These are phyloP conservation scores for Timandra comae DNA, from an alignment of 2,888 invertebrate genomes.

Conservation along the genomic window DNA sequence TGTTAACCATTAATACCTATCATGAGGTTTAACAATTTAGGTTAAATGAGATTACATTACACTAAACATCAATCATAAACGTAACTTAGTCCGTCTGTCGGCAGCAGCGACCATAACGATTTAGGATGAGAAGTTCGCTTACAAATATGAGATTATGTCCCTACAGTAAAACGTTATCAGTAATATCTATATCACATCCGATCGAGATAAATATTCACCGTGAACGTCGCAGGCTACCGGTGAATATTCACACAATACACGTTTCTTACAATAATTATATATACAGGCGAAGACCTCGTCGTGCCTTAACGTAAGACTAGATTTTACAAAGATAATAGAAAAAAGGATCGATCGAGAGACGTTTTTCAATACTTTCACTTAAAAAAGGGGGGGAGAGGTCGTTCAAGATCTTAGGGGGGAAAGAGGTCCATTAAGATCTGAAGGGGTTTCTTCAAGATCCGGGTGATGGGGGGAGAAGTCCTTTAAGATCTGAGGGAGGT, in stretches of 20 bases:
- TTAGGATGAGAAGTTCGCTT: conserved; percentile 40
- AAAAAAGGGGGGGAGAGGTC: too few species aligned
- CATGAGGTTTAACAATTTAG: too few species aligned
- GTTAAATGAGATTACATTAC: conserved; percentile 19
- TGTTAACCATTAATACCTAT: too few species aligned
- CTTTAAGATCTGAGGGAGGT: too few species aligned
- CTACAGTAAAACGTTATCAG: conserved; percentile 50
- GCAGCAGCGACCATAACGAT: conserved; percentile 34
- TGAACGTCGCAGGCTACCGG: conserved; percentile 37
- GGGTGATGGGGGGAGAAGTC: too few species aligned
- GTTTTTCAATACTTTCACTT: too few species aligned
- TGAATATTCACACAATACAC: conserved; percentile 57
- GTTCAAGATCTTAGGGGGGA: too few species aligned
- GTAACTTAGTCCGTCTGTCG: conserved; percentile 48
- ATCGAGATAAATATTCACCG: conserved; percentile 60
- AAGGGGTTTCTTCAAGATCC: too few species aligned
- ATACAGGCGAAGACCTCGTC: conserved; percentile 64
- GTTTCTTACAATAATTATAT: conserved; percentile 56
- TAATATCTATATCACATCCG: conserved; percentile 67
- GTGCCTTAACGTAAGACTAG: conserved; percentile 74
- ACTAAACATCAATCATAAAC: conserved; percentile 39
- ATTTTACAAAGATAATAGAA: conserved; percentile 64
- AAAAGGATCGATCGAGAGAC: conserved; percentile 49
- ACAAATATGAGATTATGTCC: conserved; percentile 58
- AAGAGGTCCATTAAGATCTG: too few species aligned